phyloP scores from a whole-genome alignment of 2,888 invertebrate species.

The Hemithea aestivaria region DNA sequence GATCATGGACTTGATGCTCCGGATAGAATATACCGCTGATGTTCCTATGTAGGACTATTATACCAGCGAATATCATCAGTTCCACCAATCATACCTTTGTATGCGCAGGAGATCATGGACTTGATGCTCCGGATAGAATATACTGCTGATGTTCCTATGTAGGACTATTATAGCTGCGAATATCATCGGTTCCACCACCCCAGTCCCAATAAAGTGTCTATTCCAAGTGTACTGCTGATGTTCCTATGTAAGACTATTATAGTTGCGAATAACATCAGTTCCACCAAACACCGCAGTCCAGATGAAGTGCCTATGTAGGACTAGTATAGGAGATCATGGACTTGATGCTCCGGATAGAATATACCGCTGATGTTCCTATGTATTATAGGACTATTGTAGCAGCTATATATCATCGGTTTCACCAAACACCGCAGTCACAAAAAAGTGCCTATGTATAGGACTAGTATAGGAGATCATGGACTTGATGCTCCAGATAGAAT shows the following conservation, averaged over 20 bases:
- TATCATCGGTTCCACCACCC: too few relatives aligned
- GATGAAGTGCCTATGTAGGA: conserved; percentile 57
- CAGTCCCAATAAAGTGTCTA: conserved; percentile 57
- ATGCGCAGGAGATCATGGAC: conserved; percentile 60
- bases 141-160: conserved; percentile 70
- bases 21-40: conserved; percentile 66
- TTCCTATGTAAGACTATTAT: conserved; percentile 54
- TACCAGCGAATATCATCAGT: too few relatives aligned
- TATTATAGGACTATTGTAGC: conserved; percentile 32
- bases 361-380: conserved; percentile 70
- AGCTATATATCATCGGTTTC: too few relatives aligned
- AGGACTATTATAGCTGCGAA: conserved; percentile 20
- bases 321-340: conserved; percentile 62
- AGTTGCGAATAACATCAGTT: too few relatives aligned
- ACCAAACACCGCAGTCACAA: too few relatives aligned
- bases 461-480: conserved; percentile 58
- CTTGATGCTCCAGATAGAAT: conserved; percentile 59
- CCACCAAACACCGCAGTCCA: too few relatives aligned
- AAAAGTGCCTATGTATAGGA: conserved; percentile 61
- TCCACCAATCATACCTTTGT: too few relatives aligned
- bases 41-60: conserved; percentile 57
- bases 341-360: conserved; percentile 59
- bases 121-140: conserved; percentile 62
- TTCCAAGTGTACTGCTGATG: conserved; percentile 64
- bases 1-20: conserved; percentile 55